Evolutionary conservation across 2,888 invertebrate species (phyloP).

Genomic region (Bibio marci): DNA sequence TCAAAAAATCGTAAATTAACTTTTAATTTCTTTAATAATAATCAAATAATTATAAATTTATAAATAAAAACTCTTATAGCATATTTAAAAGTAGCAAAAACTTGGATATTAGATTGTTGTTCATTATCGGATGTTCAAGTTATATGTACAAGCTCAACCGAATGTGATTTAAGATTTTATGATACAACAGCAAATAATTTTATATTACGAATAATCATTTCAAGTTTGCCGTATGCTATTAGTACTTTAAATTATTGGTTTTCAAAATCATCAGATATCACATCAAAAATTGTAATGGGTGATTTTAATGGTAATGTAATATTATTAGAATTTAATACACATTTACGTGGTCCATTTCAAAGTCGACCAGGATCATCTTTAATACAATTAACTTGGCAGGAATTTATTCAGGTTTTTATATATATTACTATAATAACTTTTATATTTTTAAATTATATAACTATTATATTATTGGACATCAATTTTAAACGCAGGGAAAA

Average conservation of each 20-base stretch:
- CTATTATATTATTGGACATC: neutral
- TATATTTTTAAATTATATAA: conserved; percentile 1
- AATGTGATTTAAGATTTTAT: conserved; percentile 63
- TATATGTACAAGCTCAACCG: conserved; percentile 58
- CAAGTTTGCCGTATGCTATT: conserved; percentile 32
- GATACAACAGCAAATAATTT: conserved; percentile 60
- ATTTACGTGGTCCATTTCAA: conserved; percentile 50
- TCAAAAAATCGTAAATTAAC: conserved; percentile 38
- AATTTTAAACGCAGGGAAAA: conserved; percentile 29
- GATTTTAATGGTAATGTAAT: conserved; percentile 56
- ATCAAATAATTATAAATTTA: no score
- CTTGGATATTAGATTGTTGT: conserved; percentile 58
- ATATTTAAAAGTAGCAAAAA: conserved; percentile 39
- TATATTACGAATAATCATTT: conserved; percentile 49
- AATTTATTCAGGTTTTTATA: conserved; percentile 35
- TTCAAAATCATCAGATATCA: conserved; percentile 14
- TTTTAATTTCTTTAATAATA: neutral
- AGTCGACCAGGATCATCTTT: conserved; percentile 44
- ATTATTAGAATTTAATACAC: conserved; percentile 41
- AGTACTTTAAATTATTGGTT: conserved; percentile 22
- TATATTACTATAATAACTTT: conserved; percentile 14
- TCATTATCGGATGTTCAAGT: conserved; percentile 61
- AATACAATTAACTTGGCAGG: conserved; percentile 39
- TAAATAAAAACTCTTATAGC: conserved; percentile 30
- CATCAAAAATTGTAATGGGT: conserved; percentile 45